A percentile compares a stretch with the other conserved stretches of the same genome.
phyloP scores from a whole-genome alignment of 2,113 vertebrate genomes.

The Spermophilus dauricus region DNA sequence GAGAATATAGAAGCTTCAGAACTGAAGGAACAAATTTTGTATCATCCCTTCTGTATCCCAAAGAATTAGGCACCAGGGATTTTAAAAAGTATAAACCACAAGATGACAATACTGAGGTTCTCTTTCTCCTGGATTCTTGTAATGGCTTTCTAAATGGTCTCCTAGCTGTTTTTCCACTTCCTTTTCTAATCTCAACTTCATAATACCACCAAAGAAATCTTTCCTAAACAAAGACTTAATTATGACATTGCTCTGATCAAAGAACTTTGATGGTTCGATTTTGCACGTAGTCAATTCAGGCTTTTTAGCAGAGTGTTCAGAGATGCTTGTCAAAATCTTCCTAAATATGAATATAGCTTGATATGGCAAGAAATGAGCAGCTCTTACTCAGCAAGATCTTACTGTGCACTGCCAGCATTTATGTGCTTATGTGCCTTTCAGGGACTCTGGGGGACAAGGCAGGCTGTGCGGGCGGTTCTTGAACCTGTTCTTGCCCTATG shows the following conservation, averaged over 20 bases:
- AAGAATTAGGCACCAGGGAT: slow-evolving; percentile 36
- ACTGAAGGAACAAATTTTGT: slow-evolving; percentile 51
- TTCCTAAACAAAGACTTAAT: slow-evolving; percentile 7
- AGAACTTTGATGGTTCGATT: background rate
- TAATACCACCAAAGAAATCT: background rate
- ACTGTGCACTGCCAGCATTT: background rate
- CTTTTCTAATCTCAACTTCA: slow-evolving; percentile 11
- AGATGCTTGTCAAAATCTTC: slow-evolving; percentile 25
- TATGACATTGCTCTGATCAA: background rate
- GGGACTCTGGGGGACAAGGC: background rate
- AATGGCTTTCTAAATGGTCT: slow-evolving; percentile 42
- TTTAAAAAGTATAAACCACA: slow-evolving; percentile 11
- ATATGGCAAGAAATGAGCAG: slow-evolving; percentile 30
- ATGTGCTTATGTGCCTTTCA: background rate
- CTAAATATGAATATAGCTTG: slow-evolving; percentile 38
- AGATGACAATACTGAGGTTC: background rate
- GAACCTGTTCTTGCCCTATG: background rate
- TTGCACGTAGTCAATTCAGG: background rate
- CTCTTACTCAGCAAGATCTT: background rate
- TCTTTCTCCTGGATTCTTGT: slow-evolving; percentile 22
- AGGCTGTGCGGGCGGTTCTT: background rate
- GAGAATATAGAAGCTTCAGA: slow-evolving; percentile 57
- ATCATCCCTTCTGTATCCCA: slow-evolving; percentile 34
- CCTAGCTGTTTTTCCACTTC: background rate
- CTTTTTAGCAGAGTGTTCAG: background rate